Conservation (phyloP, 2,888 invertebrate genomes). For the Syritta pipiens region DNA sequence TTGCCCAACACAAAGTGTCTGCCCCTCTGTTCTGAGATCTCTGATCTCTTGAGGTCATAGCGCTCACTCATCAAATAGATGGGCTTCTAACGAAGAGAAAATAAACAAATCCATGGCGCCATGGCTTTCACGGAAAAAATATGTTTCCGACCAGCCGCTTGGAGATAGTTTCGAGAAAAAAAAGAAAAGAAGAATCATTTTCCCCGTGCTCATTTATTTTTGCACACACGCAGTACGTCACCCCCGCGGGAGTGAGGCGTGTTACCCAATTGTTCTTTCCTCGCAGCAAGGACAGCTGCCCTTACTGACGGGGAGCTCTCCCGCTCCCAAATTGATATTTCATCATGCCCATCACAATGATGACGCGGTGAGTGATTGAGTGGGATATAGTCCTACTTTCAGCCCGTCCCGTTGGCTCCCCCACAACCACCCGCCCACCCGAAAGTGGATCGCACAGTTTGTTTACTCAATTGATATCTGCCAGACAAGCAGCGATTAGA, state of each 20-base stretch:
- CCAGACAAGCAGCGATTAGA: slow-evolving; percentile 42
- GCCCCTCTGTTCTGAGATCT: no score
- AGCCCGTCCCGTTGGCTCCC: slow-evolving; percentile 5
- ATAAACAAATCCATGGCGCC: slow-evolving; percentile 32
- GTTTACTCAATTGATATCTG: slow-evolving; percentile 55
- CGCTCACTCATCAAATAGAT: slow-evolving; percentile 13
- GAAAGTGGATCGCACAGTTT: no score
- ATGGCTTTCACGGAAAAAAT: slow-evolving; percentile 13
- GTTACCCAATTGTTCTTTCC: neutral
- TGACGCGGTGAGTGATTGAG: slow-evolving; percentile 50
- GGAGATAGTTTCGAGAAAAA: neutral
- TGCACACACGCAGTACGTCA: slow-evolving; percentile 15
- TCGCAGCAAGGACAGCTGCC: no score
- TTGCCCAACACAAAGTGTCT: neutral
- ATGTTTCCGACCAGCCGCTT: slow-evolving; percentile 7
- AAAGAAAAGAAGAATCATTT: no score
- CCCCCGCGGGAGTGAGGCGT: neutral
- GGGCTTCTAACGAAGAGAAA: slow-evolving; percentile 6
- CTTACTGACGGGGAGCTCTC: no score
- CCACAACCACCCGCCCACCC: neutral
- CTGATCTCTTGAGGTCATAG: slow-evolving; percentile 16
- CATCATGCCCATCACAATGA: slow-evolving; percentile 28
- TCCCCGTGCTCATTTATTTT: no score
- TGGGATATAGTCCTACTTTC: slow-evolving; percentile 23
- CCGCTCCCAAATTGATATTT: no score